Evolutionary conservation across 1,140 invertebrate genomes (phyloP), one percentile per base, ranked within the genome.

Genomic region (Zaprionus ghesquierei): DNA sequence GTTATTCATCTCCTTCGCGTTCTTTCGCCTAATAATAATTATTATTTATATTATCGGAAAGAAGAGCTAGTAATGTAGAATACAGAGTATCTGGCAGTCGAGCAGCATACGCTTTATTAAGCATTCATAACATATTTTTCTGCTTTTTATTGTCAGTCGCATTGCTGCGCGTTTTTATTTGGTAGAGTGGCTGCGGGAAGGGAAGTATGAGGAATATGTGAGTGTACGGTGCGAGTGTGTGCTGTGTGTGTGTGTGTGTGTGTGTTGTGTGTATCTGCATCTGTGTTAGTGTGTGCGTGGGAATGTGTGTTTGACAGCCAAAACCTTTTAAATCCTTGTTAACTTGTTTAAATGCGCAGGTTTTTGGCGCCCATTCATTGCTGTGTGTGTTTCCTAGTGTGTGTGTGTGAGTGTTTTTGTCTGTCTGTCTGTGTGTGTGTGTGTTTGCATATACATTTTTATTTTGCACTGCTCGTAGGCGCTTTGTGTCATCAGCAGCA

Each of bases 281-380:
- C 29, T 79, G 23, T 33, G 35, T n/a, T n/a, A n/a, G 33, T 33
- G 55, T 59, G 69, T 25, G 49, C 49, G 60, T 62, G 50, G 31
- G 46, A 6, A 65, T 71, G 73, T 79, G 81, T 55, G 79, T 71
- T 80, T 90, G 86, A 90, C 86, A 90, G 87, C 55, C 69, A 90
- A 90, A 90, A 86, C 87, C 87, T 90, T 90, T 90, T 90, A 90
- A 90, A 90, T 90, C 87, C 86, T 80, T 90, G 86, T 90, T 90
- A 90, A 90, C 76, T 90, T 90, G 70, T 74, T 79, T 80, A 90
- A 90, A 90, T 77, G 76, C 77, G 73, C 81, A 80, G 79, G 81
- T 89, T 85, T 74, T 74, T 81, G 51, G 72, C 75, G 66, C 66
- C 65, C 71, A 77, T 69, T 69, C 70, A 74, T 64, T 69, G 35